These are phyloP conservation scores for Phrynocephalus forsythii DNA, from an alignment of 2,797 vertebrate species.

Conservation along the genomic window DNA sequence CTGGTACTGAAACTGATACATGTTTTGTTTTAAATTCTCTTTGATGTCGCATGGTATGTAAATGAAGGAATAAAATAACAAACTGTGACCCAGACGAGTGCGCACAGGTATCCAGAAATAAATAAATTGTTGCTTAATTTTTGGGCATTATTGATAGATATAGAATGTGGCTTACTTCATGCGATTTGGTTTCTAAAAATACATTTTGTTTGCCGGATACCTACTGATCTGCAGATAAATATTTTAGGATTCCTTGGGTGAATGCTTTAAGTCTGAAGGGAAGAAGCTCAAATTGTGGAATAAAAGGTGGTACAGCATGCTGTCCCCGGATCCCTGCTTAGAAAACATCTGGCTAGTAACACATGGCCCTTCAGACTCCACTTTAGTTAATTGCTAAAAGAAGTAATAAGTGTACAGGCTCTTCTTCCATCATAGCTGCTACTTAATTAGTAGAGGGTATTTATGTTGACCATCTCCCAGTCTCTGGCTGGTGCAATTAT, in stretches of 20 bases:
- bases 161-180: background rate
- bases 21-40: slow-evolving; percentile 51
- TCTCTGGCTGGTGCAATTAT: background rate
- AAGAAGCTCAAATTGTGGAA: background rate
- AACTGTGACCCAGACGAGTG: slow-evolving; percentile 8
- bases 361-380: background rate
- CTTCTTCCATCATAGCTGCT: slow-evolving; percentile 3
- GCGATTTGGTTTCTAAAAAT: slow-evolving; percentile 21
- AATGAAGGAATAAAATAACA: slow-evolving; percentile 36
- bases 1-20: slow-evolving; percentile 46
- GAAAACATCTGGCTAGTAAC: slow-evolving; percentile 17
- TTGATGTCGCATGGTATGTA: slow-evolving; percentile 44
- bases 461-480: background rate
- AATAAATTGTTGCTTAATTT: slow-evolving; percentile 18
- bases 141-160: background rate
- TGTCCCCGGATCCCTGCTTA: slow-evolving; percentile 15
- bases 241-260: background rate
- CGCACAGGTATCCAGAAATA: background rate
- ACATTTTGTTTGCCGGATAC: background rate
- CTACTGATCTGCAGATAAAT: slow-evolving; percentile 6
- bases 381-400: slow-evolving; percentile 19
- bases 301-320: background rate
- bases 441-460: background rate
- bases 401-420: background rate
- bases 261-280: rapidly evolving